Evolutionary conservation across 1,140 invertebrate species (phyloP).

Genomic region (Drosophila nannoptera): DNA sequence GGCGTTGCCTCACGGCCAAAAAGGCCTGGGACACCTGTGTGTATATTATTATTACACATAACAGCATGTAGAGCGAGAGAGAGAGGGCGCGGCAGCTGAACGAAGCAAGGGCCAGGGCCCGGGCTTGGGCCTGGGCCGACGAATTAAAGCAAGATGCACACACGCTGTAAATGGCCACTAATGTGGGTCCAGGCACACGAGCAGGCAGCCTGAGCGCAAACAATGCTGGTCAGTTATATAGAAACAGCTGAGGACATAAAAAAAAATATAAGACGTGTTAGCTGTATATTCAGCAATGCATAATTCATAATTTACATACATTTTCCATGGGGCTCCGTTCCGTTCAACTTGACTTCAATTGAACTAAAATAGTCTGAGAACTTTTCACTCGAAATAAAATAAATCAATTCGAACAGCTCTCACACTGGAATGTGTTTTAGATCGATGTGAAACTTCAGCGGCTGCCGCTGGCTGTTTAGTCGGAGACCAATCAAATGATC

Average conservation of each 20-base stretch:
- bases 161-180: constrained; percentile 69
- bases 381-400: constrained; percentile 3
- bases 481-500: constrained; percentile 39
- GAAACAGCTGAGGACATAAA: background rate
- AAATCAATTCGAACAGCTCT: constrained; percentile 13
- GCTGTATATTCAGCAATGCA: too few species aligned
- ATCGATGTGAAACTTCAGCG: constrained; percentile 20
- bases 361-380: background rate
- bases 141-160: constrained; percentile 65
- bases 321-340: too few species aligned
- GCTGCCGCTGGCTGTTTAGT: constrained; percentile 18
- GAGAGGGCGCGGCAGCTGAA: background rate
- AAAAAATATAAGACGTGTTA: background rate
- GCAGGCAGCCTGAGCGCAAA: constrained; percentile 21
- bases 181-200: constrained; percentile 49
- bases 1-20: constrained; percentile 54
- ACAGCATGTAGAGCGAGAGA: constrained; percentile 13
- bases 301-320: too few species aligned
- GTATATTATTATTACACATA: constrained; percentile 77
- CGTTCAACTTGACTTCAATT: background rate
- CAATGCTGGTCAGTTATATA: constrained; percentile 2
- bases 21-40: constrained; percentile 69
- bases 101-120: background rate
- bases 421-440: constrained; percentile 11
- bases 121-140: constrained; percentile 41